phyloP scores from a whole-genome alignment of 2,113 vertebrate genomes.

The Saguinus midas region DNA sequence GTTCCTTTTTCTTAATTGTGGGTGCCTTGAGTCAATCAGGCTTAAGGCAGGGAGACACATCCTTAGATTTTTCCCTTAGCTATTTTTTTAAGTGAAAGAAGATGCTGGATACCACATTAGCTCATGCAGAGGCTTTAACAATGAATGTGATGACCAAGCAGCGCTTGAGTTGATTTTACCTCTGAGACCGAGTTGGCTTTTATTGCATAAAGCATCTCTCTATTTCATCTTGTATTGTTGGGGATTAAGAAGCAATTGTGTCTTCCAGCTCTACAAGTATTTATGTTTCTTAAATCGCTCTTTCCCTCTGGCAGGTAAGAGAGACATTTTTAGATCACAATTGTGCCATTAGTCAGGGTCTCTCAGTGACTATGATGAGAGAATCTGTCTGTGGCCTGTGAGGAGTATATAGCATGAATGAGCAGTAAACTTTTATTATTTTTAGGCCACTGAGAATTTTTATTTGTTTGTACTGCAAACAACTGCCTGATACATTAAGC shows the following conservation, averaged over 20 bases:
- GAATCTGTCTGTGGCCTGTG: not conserved
- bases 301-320: not conserved
- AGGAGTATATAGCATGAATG: not conserved
- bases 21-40: not conserved
- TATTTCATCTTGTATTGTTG: not conserved
- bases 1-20: not conserved
- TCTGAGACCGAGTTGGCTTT: not conserved
- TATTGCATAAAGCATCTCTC: not conserved
- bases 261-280: not conserved
- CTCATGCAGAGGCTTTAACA: not conserved
- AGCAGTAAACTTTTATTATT: not conserved
- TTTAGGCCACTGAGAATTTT: not conserved
- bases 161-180: not conserved
- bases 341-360: not conserved
- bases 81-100: constrained; percentile 1
- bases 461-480: not conserved
- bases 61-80: not conserved
- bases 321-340: not conserved
- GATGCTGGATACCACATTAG: not conserved
- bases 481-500: not conserved
- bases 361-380: not conserved
- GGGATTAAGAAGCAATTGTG: not conserved
- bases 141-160: not conserved
- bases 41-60: not conserved
- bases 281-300: not conserved